A percentile compares a stretch with the other conserved stretches of the same genome.
phyloP scores from a whole-genome alignment of 2,888 invertebrate genomes.

The Hydrotaea diabolus region DNA sequence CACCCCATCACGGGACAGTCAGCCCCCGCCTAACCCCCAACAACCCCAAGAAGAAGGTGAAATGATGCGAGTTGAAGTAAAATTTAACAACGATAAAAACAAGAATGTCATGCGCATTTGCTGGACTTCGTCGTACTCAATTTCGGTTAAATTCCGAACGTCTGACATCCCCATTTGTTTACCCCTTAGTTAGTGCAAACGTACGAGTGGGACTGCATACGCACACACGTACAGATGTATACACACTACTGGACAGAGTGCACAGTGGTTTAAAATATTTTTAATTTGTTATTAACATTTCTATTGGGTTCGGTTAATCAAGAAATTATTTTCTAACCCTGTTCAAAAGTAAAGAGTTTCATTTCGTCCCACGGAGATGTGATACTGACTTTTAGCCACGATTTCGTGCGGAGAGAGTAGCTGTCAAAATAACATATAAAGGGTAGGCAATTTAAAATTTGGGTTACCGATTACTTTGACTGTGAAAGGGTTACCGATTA shows the following conservation, averaged over 20 bases:
- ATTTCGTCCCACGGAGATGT: too few relatives aligned
- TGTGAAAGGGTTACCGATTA: too few relatives aligned
- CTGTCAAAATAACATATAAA: too few relatives aligned
- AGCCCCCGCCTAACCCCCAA: neutral
- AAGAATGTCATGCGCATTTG: slow-evolving; percentile 57
- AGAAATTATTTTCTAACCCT: too few relatives aligned
- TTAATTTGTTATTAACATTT: too few relatives aligned
- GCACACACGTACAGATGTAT: neutral
- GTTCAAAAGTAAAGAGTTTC: too few relatives aligned
- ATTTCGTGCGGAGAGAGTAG: too few relatives aligned
- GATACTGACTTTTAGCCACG: too few relatives aligned
- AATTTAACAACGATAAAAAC: slow-evolving; percentile 17
- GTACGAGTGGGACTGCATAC: neutral
- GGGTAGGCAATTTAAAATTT: too few relatives aligned
- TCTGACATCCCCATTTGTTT: slow-evolving; percentile 31
- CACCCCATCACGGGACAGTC: neutral
- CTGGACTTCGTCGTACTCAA: slow-evolving; percentile 18
- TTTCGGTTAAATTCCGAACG: slow-evolving; percentile 5
- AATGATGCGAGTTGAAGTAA: slow-evolving; percentile 30
- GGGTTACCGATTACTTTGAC: too few relatives aligned
- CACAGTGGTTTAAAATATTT: slow-evolving; percentile 8
- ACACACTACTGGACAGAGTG: neutral
- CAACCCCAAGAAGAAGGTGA: slow-evolving; percentile 19
- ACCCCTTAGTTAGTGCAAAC: neutral
- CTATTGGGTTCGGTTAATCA: too few relatives aligned